Base-by-base conservation (phyloP, 2,797 vertebrate genomes). In the Arremon aurantiirostris region DNA sequence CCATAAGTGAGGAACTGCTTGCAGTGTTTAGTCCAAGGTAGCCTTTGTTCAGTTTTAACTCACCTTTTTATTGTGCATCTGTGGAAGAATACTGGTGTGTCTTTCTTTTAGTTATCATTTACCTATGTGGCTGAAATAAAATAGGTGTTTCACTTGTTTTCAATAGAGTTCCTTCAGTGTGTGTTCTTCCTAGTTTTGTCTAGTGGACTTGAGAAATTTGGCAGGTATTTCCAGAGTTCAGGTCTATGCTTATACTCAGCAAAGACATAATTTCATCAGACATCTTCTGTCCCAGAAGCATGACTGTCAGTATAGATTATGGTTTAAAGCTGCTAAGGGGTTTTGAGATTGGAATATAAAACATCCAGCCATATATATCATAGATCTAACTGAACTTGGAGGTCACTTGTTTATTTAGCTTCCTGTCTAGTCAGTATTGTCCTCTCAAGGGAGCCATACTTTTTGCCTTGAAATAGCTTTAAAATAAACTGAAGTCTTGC, bases 391-490 rank as follows among this genome's bases (percentile, higher is more conserved):
- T 35, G 64, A 93, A 85, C 14, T 71, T 75, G 68, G 35, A 90
- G 70, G 44, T 41, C 41, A 53, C 61, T 85, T 66, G 12, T 92
- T 86, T 76, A 42, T 82, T 89, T 90, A 82, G 82, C 57, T 94
- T 92, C 73, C 69, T 80, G 0, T 80, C 19, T 86, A 73, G 44
- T 68, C 77, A 76, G 47, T 79, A 60, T 92, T 92, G 79, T 90
- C 47, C 60, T 94, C 60, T 72, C 22, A 37, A 95, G 71, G 53
- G 72, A 93, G 61, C 28, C 14, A 1, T 84, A 22, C 46, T 70
- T 94, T 93, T 80, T 94, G 64, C 68, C 42, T 87, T 87, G 53
- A 70, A 93, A 73, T 84, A 92, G 75, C 49, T 90, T 88, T 16
- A 80, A 92, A 85, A 77, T 66, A 64, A 85, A 66, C 30, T 70